phyloP scores from a whole-genome alignment of 2,888 invertebrate species.

The Hecatera dysodea region DNA sequence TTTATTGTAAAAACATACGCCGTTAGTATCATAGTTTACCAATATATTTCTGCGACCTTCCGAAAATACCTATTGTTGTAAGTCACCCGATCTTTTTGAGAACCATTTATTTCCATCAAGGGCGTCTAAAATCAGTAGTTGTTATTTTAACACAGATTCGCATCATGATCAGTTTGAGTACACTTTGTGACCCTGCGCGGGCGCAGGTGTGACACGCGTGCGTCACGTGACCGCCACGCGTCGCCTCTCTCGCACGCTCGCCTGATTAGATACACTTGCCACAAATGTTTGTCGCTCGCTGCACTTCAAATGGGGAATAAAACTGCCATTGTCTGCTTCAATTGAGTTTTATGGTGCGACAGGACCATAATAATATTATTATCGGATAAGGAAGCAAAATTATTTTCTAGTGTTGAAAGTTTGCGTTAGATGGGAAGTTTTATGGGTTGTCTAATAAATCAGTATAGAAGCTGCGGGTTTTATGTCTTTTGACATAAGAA shows the following conservation, averaged over 20 bases:
- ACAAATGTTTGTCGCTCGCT: conserved; percentile 79
- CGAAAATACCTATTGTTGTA: conserved; percentile 46
- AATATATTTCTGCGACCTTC: conserved; percentile 34
- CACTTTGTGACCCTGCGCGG: conserved; percentile 53
- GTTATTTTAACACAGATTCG: conserved; percentile 64
- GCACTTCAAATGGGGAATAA: conserved; percentile 78
- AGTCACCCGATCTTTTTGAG: conserved; percentile 46
- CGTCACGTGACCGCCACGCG: conserved; percentile 76
- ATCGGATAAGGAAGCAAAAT: conserved; percentile 60
- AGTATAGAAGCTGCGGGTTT: not conserved
- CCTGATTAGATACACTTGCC: conserved; percentile 86
- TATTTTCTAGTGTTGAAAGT: conserved; percentile 45
- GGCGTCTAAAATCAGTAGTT: conserved; percentile 56
- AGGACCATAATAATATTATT: conserved; percentile 79
- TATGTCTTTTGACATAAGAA: not conserved
- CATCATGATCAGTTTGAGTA: conserved; percentile 50
- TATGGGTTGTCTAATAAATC: conserved; percentile 16
- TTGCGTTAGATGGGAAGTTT: conserved; percentile 14
- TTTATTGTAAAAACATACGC: not conserved
- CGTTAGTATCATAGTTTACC: not conserved
- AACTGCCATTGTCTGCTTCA: conserved; percentile 77
- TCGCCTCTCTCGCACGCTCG: conserved; percentile 59
- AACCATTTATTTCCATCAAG: conserved; percentile 43
- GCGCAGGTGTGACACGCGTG: conserved; percentile 82
- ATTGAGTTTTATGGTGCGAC: conserved; percentile 74